These are phyloP conservation scores for Myxocyprinus asiaticus DNA, from an alignment of 2,113 vertebrate genomes.

Conservation along the genomic window DNA sequence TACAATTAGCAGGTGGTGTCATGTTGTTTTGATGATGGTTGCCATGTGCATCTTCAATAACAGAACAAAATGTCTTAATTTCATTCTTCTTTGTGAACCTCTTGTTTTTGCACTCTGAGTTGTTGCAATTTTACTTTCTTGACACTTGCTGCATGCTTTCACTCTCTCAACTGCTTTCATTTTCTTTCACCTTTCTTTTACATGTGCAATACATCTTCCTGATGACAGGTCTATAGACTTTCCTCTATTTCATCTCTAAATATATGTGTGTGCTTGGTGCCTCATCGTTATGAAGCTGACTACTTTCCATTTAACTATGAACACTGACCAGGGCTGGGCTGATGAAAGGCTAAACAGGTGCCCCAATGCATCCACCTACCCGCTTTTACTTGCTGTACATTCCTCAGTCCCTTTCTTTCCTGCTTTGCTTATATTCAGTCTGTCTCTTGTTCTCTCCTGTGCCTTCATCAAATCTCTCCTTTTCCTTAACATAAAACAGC, in stretches of 20 bases:
- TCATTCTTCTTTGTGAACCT: not conserved
- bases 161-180: not conserved
- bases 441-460: slow-evolving; percentile 16
- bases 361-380: not conserved
- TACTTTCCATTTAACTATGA: too few species aligned
- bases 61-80: slow-evolving; percentile 1
- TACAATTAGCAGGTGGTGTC: not conserved
- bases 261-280: not conserved
- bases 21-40: not conserved
- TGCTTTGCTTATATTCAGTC: slow-evolving; percentile 1
- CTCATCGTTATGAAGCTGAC: slow-evolving; percentile 29
- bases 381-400: not conserved
- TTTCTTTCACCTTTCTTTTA: slow-evolving; percentile 4
- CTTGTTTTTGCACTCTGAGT: not conserved
- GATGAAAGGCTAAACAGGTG: slow-evolving; percentile 16
- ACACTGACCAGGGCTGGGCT: too few species aligned
- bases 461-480: slow-evolving; percentile 28
- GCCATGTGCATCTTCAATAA: not conserved
- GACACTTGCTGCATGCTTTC: not conserved
- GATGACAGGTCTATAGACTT: slow-evolving; percentile 28
- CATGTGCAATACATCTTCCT: slow-evolving; percentile 24
- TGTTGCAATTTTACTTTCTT: not conserved
- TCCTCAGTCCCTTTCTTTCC: not conserved
- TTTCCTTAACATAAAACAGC: slow-evolving; percentile 43
- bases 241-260: slow-evolving; percentile 29